Conservation (phyloP, 2,888 invertebrate genomes). For the Scaptomyza parva region DNA sequence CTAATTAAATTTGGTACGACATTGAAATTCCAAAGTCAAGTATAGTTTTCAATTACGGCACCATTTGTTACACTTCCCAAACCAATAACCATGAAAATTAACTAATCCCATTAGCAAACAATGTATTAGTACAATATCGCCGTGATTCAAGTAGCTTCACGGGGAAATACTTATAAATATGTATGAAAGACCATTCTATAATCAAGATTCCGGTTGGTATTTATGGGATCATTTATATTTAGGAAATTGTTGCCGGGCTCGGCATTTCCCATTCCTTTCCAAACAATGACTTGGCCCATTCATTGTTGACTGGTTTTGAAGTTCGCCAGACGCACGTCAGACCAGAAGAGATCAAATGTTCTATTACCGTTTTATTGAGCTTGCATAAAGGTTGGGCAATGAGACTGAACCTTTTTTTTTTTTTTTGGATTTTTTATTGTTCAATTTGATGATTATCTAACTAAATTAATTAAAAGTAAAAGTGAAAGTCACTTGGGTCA, state of each 20-base stretch:
- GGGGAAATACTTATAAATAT: slow-evolving; percentile 10
- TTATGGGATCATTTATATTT: slow-evolving; percentile 18
- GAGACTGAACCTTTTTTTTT: slow-evolving; percentile 38
- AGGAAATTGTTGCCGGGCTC: slow-evolving; percentile 49
- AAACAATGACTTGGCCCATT: slow-evolving; percentile 49
- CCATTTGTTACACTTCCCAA: slow-evolving; percentile 63
- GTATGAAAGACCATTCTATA: slow-evolving; percentile 19
- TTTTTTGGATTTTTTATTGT: slow-evolving; percentile 21
- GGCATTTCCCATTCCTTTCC: slow-evolving; percentile 50
- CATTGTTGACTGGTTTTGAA: slow-evolving; percentile 57
- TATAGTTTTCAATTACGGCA: slow-evolving; percentile 60
- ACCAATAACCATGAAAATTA: slow-evolving; percentile 44
- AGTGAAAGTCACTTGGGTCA: slow-evolving; percentile 45
- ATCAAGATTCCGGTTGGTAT: slow-evolving; percentile 58
- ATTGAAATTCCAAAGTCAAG: slow-evolving; percentile 73
- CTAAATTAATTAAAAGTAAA: slow-evolving; percentile 41
- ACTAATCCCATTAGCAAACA: slow-evolving; percentile 67
- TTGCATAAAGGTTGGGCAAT: slow-evolving; percentile 43
- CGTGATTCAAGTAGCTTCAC: slow-evolving; percentile 20
- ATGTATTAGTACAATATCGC: slow-evolving; percentile 33
- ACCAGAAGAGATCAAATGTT: slow-evolving; percentile 51
- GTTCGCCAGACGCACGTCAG: slow-evolving; percentile 64
- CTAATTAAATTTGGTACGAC: slow-evolving; percentile 67
- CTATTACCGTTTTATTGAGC: slow-evolving; percentile 44
- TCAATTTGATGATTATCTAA: slow-evolving; percentile 36